Evolutionary conservation across 2,113 vertebrate species (phyloP).

Genomic region (Odontesthes bonariensis): DNA sequence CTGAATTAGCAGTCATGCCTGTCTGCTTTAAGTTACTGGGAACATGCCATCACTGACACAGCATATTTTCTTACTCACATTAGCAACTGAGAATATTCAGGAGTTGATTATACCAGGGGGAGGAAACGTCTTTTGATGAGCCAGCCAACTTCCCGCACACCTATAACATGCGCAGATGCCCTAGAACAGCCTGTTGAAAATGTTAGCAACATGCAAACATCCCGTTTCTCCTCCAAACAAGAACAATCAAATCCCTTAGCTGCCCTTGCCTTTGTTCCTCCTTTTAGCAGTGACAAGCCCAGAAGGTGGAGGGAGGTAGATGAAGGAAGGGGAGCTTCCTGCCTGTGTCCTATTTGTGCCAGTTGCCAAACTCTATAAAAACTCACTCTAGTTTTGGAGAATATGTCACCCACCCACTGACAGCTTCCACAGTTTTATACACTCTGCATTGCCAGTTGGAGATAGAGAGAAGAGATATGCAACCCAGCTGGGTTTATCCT

Average conservation of each 20-base stretch:
- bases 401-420: constrained; percentile 77
- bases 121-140: constrained; percentile 17
- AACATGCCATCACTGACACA: constrained; percentile 25
- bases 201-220: constrained; percentile 46
- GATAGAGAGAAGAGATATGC: constrained; percentile 69
- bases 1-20: constrained; percentile 49
- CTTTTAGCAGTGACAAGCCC: constrained; percentile 72
- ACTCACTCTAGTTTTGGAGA: constrained; percentile 72
- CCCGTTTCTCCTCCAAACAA: constrained; percentile 56
- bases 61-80: constrained; percentile 14
- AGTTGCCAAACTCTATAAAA: constrained; percentile 79
- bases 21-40: constrained; percentile 39
- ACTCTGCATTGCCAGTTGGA: constrained; percentile 72
- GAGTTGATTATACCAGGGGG: constrained; percentile 10
- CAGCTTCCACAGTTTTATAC: constrained; percentile 71
- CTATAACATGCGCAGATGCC: constrained; percentile 27
- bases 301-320: constrained; percentile 63
- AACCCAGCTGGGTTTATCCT: constrained; percentile 71
- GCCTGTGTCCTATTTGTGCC: constrained; percentile 73
- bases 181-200: constrained; percentile 48
- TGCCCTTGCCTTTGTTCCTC: constrained; percentile 61
- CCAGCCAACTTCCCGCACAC: constrained; percentile 25
- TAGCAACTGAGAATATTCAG: constrained; percentile 33
- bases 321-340: constrained; percentile 64
- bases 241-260: constrained; percentile 58